Evolutionary conservation across 2,888 invertebrate species (phyloP).

Genomic region (Luffia ferchaultella): DNA sequence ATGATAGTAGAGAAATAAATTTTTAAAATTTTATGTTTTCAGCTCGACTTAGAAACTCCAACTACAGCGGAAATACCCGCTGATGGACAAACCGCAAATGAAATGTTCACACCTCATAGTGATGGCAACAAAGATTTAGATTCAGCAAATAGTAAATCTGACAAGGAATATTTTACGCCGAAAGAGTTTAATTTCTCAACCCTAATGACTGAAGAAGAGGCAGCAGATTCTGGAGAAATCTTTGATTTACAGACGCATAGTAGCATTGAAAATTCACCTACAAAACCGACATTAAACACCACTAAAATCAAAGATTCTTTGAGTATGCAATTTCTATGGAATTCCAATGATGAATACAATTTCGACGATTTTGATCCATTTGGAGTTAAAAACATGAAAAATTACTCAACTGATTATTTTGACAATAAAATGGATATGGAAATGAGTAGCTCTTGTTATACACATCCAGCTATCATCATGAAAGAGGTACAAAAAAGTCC

Average conservation of each 20-base stretch:
- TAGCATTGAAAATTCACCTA: slow-evolving; percentile 31
- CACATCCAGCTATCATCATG: slow-evolving; percentile 44
- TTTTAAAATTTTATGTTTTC: slow-evolving; percentile 20
- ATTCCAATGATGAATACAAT: slow-evolving; percentile 54
- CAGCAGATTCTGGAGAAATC: slow-evolving; percentile 25
- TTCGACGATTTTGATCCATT: slow-evolving; percentile 54
- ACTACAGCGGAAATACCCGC: slow-evolving; percentile 53
- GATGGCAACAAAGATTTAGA: slow-evolving; percentile 34
- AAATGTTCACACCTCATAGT: slow-evolving; percentile 38
- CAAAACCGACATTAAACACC: slow-evolving; percentile 21
- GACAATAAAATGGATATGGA: slow-evolving; percentile 32
- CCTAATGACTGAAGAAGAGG: slow-evolving; percentile 41
- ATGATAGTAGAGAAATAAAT: too few species aligned
- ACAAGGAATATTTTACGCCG: slow-evolving; percentile 37
- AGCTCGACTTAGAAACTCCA: slow-evolving; percentile 59
- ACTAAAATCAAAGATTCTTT: slow-evolving; percentile 11
- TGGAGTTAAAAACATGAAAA: slow-evolving; percentile 36
- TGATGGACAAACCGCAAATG: slow-evolving; percentile 36
- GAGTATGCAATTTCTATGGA: slow-evolving; percentile 34
- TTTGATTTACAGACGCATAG: slow-evolving; percentile 24
- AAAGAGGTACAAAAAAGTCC: slow-evolving; percentile 51
- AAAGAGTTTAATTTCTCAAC: slow-evolving; percentile 48
- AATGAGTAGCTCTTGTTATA: slow-evolving; percentile 33
- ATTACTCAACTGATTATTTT: slow-evolving; percentile 33
- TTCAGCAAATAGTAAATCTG: slow-evolving; percentile 24